These are phyloP conservation scores for Lepidurus packardi DNA, from an alignment of 1,140 invertebrate species.

Conservation along the genomic window DNA sequence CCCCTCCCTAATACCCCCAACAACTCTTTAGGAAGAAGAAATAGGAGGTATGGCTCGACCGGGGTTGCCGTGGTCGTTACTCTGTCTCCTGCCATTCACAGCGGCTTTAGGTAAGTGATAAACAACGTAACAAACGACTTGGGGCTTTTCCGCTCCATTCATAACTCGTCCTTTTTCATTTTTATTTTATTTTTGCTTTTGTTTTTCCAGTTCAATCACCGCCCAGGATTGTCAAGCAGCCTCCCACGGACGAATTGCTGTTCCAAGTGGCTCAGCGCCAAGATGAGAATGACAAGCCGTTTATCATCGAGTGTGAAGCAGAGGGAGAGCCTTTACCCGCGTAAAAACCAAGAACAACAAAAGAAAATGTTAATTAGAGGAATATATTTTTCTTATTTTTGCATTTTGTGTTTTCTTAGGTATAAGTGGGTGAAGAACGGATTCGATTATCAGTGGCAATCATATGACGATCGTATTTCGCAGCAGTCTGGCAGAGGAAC, in stretches of 20 bases:
- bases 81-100: conserved; percentile 18
- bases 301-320: conserved; percentile 90
- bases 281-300: conserved; percentile 85
- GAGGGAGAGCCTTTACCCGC: conserved; percentile 81
- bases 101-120: neutral
- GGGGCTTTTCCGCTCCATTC: neutral
- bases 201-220: conserved; percentile 61
- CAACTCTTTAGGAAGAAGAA: too few species aligned
- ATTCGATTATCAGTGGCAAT: conserved; percentile 76
- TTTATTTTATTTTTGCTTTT: conserved; percentile 5
- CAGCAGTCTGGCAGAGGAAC: conserved; percentile 87
- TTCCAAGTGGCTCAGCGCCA: conserved; percentile 76
- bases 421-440: conserved; percentile 97
- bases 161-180: neutral
- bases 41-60: neutral
- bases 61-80: neutral
- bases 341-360: conserved; percentile 53
- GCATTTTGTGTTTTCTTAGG: conserved; percentile 50
- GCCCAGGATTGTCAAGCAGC: conserved; percentile 82
- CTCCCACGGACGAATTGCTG: conserved; percentile 77
- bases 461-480: conserved; percentile 87
- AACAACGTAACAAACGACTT: neutral
- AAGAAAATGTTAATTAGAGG: too few species aligned
- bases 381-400: neutral
- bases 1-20: too few species aligned